These are phyloP conservation scores for Zygaena filipendulae DNA, from an alignment of 2,888 invertebrate genomes.

Conservation along the genomic window DNA sequence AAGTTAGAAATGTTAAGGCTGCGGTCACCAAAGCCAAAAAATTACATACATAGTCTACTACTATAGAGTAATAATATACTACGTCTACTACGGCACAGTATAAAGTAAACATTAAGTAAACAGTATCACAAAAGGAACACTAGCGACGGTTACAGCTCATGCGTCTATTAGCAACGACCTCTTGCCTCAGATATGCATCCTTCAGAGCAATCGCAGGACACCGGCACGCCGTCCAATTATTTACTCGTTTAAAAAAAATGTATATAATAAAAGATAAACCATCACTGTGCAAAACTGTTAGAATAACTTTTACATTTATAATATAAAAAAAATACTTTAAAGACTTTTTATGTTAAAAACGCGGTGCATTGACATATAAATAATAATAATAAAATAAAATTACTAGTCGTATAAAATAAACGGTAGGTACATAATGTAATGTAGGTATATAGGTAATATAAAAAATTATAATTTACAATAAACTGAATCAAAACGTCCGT, in stretches of 20 bases:
- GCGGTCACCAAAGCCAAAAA: constrained; percentile 19
- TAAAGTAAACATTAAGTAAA: constrained; percentile 2
- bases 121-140: constrained; percentile 7
- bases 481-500: constrained; percentile 28
- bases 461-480: constrained; percentile 9
- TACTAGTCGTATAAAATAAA: too few relatives aligned
- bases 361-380: constrained; percentile 7
- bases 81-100: too few relatives aligned
- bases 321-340: constrained; percentile 20
- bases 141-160: constrained; percentile 18
- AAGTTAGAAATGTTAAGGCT: too few relatives aligned
- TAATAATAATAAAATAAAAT: background rate
- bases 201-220: constrained; percentile 41
- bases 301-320: constrained; percentile 35
- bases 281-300: constrained; percentile 62
- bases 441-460: constrained; percentile 27
- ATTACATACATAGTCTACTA: constrained; percentile 12
- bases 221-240: constrained; percentile 33
- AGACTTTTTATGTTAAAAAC: constrained; percentile 30
- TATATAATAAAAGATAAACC: constrained; percentile 33
- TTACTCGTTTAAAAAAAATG: background rate
- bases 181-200: constrained; percentile 68
- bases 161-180: constrained; percentile 39
- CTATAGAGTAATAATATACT: constrained; percentile 5
- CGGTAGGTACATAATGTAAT: constrained; percentile 3